Base-by-base conservation (phyloP, 2,113 vertebrate genomes). In the Pelobates fuscus region DNA sequence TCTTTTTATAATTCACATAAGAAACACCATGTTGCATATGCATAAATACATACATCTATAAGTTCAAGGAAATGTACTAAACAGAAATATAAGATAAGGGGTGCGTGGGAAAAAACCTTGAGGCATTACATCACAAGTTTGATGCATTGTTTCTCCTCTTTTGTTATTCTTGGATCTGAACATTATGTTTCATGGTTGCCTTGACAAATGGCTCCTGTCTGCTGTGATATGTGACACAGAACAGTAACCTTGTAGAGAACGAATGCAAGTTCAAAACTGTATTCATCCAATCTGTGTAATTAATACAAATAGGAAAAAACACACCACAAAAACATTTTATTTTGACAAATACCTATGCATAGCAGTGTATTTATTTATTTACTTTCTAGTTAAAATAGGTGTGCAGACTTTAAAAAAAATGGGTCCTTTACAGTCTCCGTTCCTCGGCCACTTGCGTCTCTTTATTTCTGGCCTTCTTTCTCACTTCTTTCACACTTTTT, bases 61-160 rank as follows among this genome's bases (percentile, higher is more conserved):
- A 14, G 58, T 62, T 71, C 57, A 71, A 46, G 69, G 25, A 14
- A 29, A 23, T 61, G 32, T 30, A 49, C 18, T 8, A 43, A 29
- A 60, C 55, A 6, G 24, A 18, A 25, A 41, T 20, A 44, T 27
- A 11, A 21, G 29, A 57, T 27, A 11, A 21, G 29, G 32, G 20
- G 23, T 62, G 43, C 58, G 70, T 71, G 61, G 41, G 70, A 62
- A 71, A 61, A 49, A 43, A 49, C 70, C 70, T 71, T 71, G 70
- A 71, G 58, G 41, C 57, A 61, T 71, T 71, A 17, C 41, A 71
- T 62, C 70, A 71, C 17, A 10, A 49, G 7, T n/a, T 17, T 23
- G 21, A 14, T n/a, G 18, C 43, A 60, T 60, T 61, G 57, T 71
- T 61, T 55, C 8, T 46, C 24, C 37, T 64, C 25, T 41, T 26